Percentiles rank a stretch among this genome's conserved stretches.
Conservation (phyloP, 2,113 vertebrate species). For the Tetrax tetrax region DNA sequence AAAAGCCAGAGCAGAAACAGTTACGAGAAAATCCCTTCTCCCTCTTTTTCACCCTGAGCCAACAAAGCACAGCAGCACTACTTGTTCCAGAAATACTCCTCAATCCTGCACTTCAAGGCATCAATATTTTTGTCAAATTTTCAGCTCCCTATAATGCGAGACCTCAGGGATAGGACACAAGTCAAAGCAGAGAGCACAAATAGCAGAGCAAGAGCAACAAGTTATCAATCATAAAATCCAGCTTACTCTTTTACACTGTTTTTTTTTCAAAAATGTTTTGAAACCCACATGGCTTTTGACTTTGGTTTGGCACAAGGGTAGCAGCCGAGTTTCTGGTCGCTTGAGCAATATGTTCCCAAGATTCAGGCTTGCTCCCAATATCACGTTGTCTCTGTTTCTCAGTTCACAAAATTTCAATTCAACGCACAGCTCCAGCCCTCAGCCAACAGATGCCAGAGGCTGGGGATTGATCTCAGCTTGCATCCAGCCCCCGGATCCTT, state of each 20-base stretch:
- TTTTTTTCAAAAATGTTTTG: background rate
- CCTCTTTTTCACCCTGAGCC: background rate
- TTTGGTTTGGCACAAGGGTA: background rate
- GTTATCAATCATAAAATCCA: background rate
- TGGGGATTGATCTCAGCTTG: background rate
- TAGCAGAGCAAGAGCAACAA: background rate
- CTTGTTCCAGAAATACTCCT: background rate
- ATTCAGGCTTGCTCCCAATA: constrained; percentile 1
- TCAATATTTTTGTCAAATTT: background rate
- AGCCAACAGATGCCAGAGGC: background rate
- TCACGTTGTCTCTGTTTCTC: background rate
- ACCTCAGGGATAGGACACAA: background rate
- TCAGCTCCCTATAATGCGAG: background rate
- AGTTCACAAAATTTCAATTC: background rate
- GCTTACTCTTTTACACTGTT: background rate
- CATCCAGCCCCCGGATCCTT: background rate
- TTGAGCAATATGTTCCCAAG: background rate
- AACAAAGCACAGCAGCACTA: background rate
- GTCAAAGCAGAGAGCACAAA: background rate
- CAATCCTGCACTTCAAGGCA: background rate
- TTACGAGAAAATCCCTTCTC: background rate
- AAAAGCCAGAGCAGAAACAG: background rate
- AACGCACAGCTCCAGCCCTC: background rate
- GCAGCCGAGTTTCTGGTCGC: background rate
- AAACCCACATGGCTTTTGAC: constrained; percentile 11